Base-by-base conservation (phyloP, 2,888 invertebrate species). In the Xiphydria camelus region DNA sequence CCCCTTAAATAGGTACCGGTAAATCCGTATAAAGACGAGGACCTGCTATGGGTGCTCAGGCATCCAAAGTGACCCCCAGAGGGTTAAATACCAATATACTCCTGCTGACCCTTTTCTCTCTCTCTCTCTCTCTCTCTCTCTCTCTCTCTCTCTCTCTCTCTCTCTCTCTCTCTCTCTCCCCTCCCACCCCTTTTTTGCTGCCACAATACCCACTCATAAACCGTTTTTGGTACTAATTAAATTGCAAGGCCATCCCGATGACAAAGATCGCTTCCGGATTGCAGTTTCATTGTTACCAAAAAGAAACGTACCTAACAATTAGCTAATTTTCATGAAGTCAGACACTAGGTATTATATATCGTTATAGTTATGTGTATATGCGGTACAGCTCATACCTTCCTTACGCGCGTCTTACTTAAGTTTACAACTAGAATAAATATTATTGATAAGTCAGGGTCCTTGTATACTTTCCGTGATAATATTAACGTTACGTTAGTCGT, bases 381-480 rank as follows among this genome's bases (percentile, higher is more conserved):
- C 55, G 51, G 47, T 49, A 55, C 33, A 47, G 36, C 42, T 22
- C 10, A 19, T 33, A 25, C n/a, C 6, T 25, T 42, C 32, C 31
- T 35, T 22, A 39, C 41, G 49, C 48, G 18, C 35, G 31, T 50
- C 39, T 52, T 48, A 51, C 48, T 59, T 59, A 60, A 55, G 34
- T 55, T 54, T 57, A 62, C 49, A 62, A 62, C 55, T 66, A 67
- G 56, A 66, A 67, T 67, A 67, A 67, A 67, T 67, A 66, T 63
- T 64, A 63, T 55, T 51, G 42, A 54, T 62, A 59, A 57, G 50
- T 60, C 53, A 56, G 55, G 62, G 58, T 59, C 59, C 55, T 58
- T 56, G 47, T 47, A 58, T 65, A 62, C 62, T 66, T 64, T 62
- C 61, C 56, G 45, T 57, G 54, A 61, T 54, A 55, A 57, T 57